Evolutionary conservation across 2,888 invertebrate genomes (phyloP), one percentile per base, ranked within the genome.

Genomic region (Pemphredon lugubris): DNA sequence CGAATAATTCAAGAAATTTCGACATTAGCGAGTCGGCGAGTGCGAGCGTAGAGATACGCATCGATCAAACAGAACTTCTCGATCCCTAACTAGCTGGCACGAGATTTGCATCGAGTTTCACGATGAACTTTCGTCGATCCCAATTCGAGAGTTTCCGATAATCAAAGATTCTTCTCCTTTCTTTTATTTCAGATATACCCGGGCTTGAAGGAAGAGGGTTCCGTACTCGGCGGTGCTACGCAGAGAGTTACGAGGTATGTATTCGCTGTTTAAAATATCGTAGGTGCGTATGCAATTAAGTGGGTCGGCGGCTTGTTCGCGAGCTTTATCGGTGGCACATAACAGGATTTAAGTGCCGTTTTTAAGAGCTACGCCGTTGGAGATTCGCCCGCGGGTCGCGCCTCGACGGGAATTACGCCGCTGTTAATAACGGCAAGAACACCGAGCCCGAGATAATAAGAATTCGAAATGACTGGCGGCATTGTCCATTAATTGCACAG

Each of bases 201-300:
- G 1, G 70, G 86, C 44, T 68, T 89, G 73, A 89, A 89, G 73
- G 89, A 89, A 69, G 89, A 89, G 14, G 86, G 88, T 13, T 89
- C 89, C 18, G 87, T 88, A 7, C 83, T 89, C 37, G 88, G 88
- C 42, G 86, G 87, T 47, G 87, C 88, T 13, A 89, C 89, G 44
- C 89, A 88, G 54, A 77, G 89, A 82, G 89, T 89, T 61, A 88
- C 89, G 61, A 89, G 89, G 89, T 89, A 80, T 65, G 75, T 59
- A 54, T 18, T 5, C 11, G 6, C 11, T 13, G 37, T 37, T 37
- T 13, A 13, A 37, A 53, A 32, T 63, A 63, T 48, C 48, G 44
- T 23, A 58, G 13, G 54, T 16, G 44, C 39, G 37, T 18, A 16
- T n/a, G 37, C 34, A 67, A 67, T 70, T 67, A 71, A 67, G 30